phyloP scores from a whole-genome alignment of 1,140 invertebrate genomes.

The Pentalonia nigronervosa region DNA sequence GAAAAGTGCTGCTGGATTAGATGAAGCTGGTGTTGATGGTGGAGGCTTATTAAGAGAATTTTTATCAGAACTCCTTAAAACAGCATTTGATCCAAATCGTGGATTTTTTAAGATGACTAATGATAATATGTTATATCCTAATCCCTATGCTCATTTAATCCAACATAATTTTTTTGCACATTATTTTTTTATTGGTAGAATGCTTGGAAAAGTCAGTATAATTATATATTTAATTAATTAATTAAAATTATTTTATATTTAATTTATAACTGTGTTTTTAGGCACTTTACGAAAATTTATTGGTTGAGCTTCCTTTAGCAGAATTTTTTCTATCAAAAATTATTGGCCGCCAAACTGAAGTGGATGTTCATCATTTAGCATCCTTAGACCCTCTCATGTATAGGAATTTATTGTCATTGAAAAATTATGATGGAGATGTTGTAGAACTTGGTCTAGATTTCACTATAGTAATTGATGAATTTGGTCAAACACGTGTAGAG shows the following conservation, averaged over 20 bases:
- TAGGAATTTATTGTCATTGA: conserved; percentile 87
- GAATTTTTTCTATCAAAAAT: conserved; percentile 92
- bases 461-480: conserved; percentile 86
- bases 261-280: conserved; percentile 63
- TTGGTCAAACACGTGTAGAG: conserved; percentile 88
- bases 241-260: neutral
- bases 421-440: conserved; percentile 81
- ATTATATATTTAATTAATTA: neutral
- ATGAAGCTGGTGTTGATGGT: conserved; percentile 96
- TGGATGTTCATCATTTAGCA: conserved; percentile 92
- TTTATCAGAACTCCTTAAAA: conserved; percentile 88
- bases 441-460: conserved; percentile 90
- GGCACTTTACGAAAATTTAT: conserved; percentile 93
- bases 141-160: conserved; percentile 86
- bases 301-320: conserved; percentile 92
- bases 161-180: conserved; percentile 87
- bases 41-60: conserved; percentile 94
- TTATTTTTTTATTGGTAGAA: conserved; percentile 94
- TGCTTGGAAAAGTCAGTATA: conserved; percentile 84
- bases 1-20: conserved; percentile 86
- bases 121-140: conserved; percentile 94
- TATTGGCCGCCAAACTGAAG: conserved; percentile 77
- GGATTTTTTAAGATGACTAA: conserved; percentile 92
- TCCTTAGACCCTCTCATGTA: conserved; percentile 93
- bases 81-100: conserved; percentile 95